A percentile compares a stretch with the other conserved stretches of the same genome.
These are phyloP conservation scores for Paramuricea clavata DNA, from an alignment of 92 coral and sea anemone species.

Conservation along the genomic window DNA sequence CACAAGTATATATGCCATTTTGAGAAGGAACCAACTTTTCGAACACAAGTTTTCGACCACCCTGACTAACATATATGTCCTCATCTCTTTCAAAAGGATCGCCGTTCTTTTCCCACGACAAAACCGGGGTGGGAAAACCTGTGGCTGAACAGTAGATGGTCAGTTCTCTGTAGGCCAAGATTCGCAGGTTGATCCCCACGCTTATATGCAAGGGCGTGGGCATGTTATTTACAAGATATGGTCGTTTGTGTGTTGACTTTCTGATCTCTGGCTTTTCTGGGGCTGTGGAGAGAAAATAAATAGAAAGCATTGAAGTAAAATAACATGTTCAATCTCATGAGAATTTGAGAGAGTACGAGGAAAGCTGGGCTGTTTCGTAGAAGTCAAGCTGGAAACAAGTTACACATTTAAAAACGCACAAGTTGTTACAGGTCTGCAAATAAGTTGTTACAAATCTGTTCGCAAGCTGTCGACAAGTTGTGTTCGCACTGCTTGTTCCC, in stretches of 20 bases:
- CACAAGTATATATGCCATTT: conserved; percentile 78
- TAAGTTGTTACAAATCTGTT: too few relatives aligned
- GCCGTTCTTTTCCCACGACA: conserved; percentile 87
- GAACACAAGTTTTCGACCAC: conserved; percentile 31
- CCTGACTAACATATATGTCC: conserved; percentile 2
- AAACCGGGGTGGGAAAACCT: conserved; percentile 88
- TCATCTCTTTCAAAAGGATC: conserved; percentile 22
- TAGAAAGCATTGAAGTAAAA: not conserved
- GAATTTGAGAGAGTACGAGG: too few relatives aligned
- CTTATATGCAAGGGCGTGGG: conserved; percentile 71
- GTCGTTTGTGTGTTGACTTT: conserved; percentile 12
- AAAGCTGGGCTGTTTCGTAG: too few relatives aligned
- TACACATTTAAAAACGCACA: too few relatives aligned
- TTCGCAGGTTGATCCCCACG: conserved; percentile 76
- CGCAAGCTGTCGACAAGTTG: too few relatives aligned
- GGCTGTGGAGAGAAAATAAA: conserved; percentile 47
- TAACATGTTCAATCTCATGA: too few relatives aligned
- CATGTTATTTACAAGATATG: conserved; percentile 10
- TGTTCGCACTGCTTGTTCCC: too few relatives aligned
- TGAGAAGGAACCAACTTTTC: conserved; percentile 64
- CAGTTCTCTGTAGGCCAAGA: conserved; percentile 73
- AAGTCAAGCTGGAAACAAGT: too few relatives aligned
- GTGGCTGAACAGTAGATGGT: conserved; percentile 78
- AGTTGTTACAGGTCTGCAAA: too few relatives aligned
- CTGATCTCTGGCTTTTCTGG: conserved; percentile 78